Base-by-base conservation (phyloP, 1,140 invertebrate species). In the Odontomachus brunneus region DNA sequence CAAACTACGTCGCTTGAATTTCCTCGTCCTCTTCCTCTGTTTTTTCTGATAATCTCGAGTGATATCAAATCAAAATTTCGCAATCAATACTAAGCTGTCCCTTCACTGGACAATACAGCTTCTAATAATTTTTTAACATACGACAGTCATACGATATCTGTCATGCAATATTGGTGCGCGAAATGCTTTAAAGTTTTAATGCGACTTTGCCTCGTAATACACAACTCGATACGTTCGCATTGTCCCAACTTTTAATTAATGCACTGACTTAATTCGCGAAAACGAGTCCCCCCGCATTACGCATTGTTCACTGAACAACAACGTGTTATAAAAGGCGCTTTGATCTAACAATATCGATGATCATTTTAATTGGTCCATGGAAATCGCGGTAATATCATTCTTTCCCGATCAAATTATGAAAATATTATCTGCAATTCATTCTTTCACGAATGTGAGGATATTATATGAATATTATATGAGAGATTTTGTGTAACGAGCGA, bases 111-210 rank as follows among this genome's bases (percentile, higher is more conserved):
- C 15, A 53, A 29, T 17, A 19, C 7, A 33, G n/a, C 63, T 33
- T 29, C 5, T 17, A 63, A n/a, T 66, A 66, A 66, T 66, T 24
- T 19, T n/a, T 0, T 9, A 66, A 38, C 17, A 62, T 12, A 44
- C 38, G 38, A 44, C 38, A 1, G 38, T 44, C 38, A 7, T 44
- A 11, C 38, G 38, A 44, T 17, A 12, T 9, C 49, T 26, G 44
- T 49, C 51, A 29, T 1, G 38, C 22, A 62, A 60, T 44, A 55
- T 38, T 38, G 29, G 44, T 5, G 24, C 38, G n/a, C 22, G 29
- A 67, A 78, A 55, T 78, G 38, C 33, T 48, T 33, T 49, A 69
- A n/a, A 67, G 63, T 78, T 78, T 66, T 78, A 26, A 78, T 44
- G 15, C 29, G 26, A 69, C 22, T 69, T 55, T 44, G 33, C 63